Base-by-base conservation (phyloP, 2,888 invertebrate genomes). In the Hyles lineata region DNA sequence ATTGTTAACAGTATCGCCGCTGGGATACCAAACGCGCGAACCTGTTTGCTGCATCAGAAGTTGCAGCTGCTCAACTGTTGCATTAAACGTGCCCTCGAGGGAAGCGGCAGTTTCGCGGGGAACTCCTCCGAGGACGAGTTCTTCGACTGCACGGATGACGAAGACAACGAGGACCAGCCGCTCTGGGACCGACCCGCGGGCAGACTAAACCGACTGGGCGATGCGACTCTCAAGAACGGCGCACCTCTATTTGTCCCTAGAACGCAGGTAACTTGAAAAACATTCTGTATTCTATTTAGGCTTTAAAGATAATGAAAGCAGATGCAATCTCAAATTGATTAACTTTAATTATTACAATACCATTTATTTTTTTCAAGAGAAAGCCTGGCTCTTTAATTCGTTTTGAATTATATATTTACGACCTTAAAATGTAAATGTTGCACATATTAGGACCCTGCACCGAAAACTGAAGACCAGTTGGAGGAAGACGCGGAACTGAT, bases 391-490 rank as follows among this genome's bases (percentile, higher is more conserved):
- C 15, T 59, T 15, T 43, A 43, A 43, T 43, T 19, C 17, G 8
- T 32, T 55, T 58, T n/a, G 32, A 7, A 25, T 50, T 2, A 17
- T 29, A 35, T 29, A 5, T 29, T 29, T 70, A 58, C 21, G 32
- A 70, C 58, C 9, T 55, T 58, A 52, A 70, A 25, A 70, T 62
- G 19, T 55, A 5, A 70, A 77, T 73, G 73, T 76, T 75, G 76
- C 75, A 55, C 43, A 73, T 72, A 71, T 17, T 96, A 99, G 96
- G 99, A 99, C 83, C 98, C 98, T 0, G 98, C 98, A 6, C 99
- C 99, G 17, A 98, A 99, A 95, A 99, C 99, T 0, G 99, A 99
- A 89, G 99, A 99, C 92, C 98, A 99, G 89, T 90, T 99, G 74
- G 98, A 98, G 85, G 98, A 98, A 86, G 99, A 99, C 87, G 97